Conservation (phyloP, 2,113 vertebrate genomes). For the human (Homo sapiens) region GRCh38 chr14:101400001-101400500, state of each 20-base stretch:
- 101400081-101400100: neutral
- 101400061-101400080: neutral
- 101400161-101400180: neutral
- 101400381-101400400: too few species aligned
- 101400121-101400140: neutral
- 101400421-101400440: accelerated
- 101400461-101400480: accelerated
- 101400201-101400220: accelerated
- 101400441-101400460: neutral
- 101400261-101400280: neutral
- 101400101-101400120: neutral
- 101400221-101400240: accelerated
- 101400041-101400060: too few species aligned
- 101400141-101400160: neutral
- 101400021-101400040: too few species aligned
- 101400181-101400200: accelerated
- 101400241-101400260: accelerated
- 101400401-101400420: too few species aligned
- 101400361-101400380: neutral
- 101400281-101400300: accelerated
- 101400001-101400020: neutral
- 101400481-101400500: neutral
- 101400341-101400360: neutral
- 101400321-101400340: neutral
- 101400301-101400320: neutral